Conservation (phyloP, 2,888 invertebrate genomes). For the Venusia cambrica region DNA sequence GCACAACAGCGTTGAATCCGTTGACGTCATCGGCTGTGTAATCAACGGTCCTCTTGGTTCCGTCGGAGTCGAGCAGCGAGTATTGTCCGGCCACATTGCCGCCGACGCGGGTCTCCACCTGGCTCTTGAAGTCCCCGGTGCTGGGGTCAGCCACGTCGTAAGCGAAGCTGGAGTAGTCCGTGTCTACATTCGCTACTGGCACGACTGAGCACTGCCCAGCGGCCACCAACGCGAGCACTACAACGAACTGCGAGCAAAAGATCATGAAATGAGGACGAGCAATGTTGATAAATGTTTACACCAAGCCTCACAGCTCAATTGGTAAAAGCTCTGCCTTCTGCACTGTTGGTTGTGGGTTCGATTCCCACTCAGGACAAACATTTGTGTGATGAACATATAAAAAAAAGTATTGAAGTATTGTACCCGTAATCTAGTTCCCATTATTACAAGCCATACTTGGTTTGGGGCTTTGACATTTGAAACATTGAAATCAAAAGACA, state of each 20-base stretch:
- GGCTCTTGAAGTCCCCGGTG: constrained; percentile 80
- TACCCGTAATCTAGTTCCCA: too few relatives aligned
- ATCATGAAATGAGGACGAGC: constrained; percentile 1
- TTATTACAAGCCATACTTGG: too few relatives aligned
- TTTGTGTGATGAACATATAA: too few relatives aligned
- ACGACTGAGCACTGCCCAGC: constrained; percentile 57
- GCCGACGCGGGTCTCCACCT: constrained; percentile 72
- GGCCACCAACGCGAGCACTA: constrained; percentile 58
- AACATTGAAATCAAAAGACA: too few relatives aligned
- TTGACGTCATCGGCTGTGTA: constrained; percentile 74
- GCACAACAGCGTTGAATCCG: constrained; percentile 80
- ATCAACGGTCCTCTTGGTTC: constrained; percentile 77
- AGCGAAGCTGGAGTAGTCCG: constrained; percentile 65
- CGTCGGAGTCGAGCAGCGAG: constrained; percentile 76
- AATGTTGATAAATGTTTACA: too few relatives aligned
- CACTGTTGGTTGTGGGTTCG: too few relatives aligned
- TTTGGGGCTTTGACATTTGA: too few relatives aligned
- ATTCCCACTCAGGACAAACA: too few relatives aligned
- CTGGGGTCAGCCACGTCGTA: constrained; percentile 78
- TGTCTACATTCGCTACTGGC: constrained; percentile 52
- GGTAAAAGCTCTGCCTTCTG: too few relatives aligned
- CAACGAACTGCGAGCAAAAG: constrained; percentile 56
- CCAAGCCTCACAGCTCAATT: too few relatives aligned
- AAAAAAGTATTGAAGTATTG: too few relatives aligned
- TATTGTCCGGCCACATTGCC: constrained; percentile 76